Conservation (phyloP, 2,797 vertebrate species). For the Malacoctenus gilli region DNA sequence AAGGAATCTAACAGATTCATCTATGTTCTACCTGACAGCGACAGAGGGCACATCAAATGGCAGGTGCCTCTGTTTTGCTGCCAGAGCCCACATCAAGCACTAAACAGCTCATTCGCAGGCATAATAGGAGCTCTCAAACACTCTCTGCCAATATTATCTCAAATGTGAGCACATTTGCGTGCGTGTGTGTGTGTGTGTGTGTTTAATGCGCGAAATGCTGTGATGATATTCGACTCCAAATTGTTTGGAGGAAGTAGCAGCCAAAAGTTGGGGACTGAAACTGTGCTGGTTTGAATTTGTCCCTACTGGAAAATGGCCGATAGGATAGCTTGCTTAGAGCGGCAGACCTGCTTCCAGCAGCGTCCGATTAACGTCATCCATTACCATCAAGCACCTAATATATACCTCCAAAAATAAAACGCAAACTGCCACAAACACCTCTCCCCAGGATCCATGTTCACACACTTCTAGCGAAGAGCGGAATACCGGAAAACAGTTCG, state of each 20-base stretch:
- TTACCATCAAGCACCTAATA: not conserved
- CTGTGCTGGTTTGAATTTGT: conserved; percentile 11
- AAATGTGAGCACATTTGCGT: conserved; percentile 48
- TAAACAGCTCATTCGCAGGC: conserved; percentile 70
- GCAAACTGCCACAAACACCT: not conserved
- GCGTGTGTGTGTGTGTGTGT: conserved; percentile 22
- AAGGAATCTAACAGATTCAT: conserved; percentile 52
- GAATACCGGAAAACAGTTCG: not conserved
- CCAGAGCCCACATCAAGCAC: conserved; percentile 65
- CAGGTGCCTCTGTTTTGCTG: conserved; percentile 63
- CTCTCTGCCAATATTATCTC: conserved; percentile 59
- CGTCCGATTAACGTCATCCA: not conserved
- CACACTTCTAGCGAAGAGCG: too few relatives aligned
- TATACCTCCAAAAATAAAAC: not conserved
- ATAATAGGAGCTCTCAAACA: conserved; percentile 71
- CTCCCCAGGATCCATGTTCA: not conserved
- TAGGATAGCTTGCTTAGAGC: not conserved
- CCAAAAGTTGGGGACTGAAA: conserved; percentile 31
- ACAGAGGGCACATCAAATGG: conserved; percentile 69
- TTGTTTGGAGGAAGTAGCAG: conserved; percentile 39
- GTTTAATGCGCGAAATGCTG: conserved; percentile 33
- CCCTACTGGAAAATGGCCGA: conserved; percentile 3
- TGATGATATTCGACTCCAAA: conserved; percentile 40
- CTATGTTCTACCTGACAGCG: conserved; percentile 61
- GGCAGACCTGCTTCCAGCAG: not conserved